These are phyloP conservation scores for Leucopsar rothschildi DNA, from an alignment of 2,113 vertebrate species.

Conservation along the genomic window DNA sequence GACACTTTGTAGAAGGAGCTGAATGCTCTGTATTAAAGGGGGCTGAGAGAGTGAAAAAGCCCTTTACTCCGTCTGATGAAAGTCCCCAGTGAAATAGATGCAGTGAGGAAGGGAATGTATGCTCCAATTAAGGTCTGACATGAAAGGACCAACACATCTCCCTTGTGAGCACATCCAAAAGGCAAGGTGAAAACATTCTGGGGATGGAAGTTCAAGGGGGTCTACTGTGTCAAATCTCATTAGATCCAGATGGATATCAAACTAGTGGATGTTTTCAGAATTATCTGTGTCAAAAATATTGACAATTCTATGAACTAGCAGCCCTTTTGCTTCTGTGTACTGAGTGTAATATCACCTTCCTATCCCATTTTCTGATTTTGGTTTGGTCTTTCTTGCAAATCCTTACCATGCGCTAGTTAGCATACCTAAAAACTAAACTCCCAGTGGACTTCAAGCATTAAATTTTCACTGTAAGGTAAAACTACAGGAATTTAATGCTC, in stretches of 20 bases:
- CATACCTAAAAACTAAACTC: background rate
- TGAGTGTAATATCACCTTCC: background rate
- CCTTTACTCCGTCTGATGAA: constrained; percentile 17
- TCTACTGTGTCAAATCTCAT: constrained; percentile 23
- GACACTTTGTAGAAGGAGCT: constrained; percentile 31
- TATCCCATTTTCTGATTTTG: background rate
- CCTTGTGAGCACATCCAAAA: constrained; percentile 50
- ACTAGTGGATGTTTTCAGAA: constrained; percentile 31
- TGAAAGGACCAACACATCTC: constrained; percentile 34
- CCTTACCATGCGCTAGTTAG: background rate
- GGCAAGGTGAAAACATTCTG: constrained; percentile 49
- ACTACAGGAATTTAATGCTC: background rate
- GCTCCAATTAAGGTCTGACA: constrained; percentile 54
- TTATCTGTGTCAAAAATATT: constrained; percentile 45
- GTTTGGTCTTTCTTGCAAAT: background rate
- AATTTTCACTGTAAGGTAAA: background rate
- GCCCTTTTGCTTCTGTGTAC: background rate
- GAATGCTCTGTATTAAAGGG: constrained; percentile 17
- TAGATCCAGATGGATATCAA: constrained; percentile 53
- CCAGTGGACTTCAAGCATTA: background rate
- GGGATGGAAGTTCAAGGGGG: constrained; percentile 27
- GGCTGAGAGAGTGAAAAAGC: constrained; percentile 17
- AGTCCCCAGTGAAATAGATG: constrained; percentile 47
- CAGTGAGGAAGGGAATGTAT: constrained; percentile 28
- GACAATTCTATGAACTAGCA: constrained; percentile 5